Conservation (phyloP, 2,113 vertebrate genomes). For the Leptobrachium ailaonicum region DNA sequence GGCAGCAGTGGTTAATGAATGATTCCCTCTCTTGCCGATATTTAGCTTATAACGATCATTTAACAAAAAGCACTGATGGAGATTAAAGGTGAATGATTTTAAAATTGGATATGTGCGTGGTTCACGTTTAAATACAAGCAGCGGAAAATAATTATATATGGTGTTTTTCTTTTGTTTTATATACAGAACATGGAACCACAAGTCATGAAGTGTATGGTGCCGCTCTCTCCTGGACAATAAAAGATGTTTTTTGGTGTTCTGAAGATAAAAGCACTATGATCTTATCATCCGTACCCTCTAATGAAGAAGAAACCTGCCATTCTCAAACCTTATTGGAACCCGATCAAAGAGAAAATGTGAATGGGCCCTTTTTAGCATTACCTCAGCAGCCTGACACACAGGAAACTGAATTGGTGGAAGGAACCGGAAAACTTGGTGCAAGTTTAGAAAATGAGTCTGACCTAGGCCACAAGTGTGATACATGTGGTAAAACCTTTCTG, state of each 20-base stretch:
- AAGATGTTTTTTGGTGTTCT: background rate
- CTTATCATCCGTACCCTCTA: background rate
- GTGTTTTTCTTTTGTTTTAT: no score
- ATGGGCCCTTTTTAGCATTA: background rate
- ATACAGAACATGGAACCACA: no score
- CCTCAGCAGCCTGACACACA: background rate
- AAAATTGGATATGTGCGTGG: no score
- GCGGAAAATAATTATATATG: no score
- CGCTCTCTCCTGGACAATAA: no score
- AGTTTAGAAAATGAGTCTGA: background rate
- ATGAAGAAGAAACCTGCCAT: background rate
- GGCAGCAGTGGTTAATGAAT: no score
- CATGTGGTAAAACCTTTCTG: background rate
- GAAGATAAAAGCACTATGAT: background rate
- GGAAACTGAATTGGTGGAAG: background rate
- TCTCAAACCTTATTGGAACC: background rate
- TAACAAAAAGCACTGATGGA: no score
- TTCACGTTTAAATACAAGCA: no score
- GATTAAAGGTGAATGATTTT: no score
- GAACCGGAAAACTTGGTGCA: background rate
- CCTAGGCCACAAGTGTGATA: background rate
- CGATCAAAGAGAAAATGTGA: background rate
- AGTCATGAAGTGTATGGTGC: no score
- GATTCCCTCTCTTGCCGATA: no score
- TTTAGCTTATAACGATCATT: no score